Evolutionary conservation across 2,797 vertebrate genomes (phyloP).

Genomic region (Myiotriccus ornatus): DNA sequence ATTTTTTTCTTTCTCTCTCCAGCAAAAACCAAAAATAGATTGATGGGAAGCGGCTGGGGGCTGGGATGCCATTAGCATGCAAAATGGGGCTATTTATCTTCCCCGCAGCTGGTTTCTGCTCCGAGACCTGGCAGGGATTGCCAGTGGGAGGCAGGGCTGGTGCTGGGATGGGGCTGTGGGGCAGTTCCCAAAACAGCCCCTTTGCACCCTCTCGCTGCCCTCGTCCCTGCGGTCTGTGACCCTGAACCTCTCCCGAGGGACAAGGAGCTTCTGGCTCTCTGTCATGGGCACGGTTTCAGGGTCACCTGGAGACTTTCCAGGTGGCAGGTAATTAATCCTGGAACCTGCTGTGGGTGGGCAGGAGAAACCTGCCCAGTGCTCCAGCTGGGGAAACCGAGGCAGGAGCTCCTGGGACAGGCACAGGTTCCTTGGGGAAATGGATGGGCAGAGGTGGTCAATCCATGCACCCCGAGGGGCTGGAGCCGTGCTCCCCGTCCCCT

Average conservation of each 20-base stretch:
- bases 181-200: not conserved
- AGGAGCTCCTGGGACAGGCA: not conserved
- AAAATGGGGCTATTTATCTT: constrained; percentile 39
- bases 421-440: not conserved
- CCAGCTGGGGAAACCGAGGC: not conserved
- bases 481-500: rapidly evolving
- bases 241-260: rapidly evolving
- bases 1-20: not conserved
- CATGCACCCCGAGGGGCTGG: not conserved
- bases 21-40: constrained; percentile 41
- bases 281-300: rapidly evolving
- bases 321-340: not conserved
- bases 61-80: constrained; percentile 12
- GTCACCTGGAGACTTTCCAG: too few species aligned
- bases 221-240: rapidly evolving
- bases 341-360: rapidly evolving
- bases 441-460: not conserved
- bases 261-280: rapidly evolving
- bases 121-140: not conserved
- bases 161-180: not conserved
- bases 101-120: not conserved
- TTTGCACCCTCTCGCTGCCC: rapidly evolving
- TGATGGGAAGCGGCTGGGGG: constrained; percentile 6
- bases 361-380: not conserved
- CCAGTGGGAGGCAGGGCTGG: not conserved